Evolutionary conservation across 1,140 invertebrate genomes (phyloP).

Genomic region (Pseudomyrmex flavicornis): DNA sequence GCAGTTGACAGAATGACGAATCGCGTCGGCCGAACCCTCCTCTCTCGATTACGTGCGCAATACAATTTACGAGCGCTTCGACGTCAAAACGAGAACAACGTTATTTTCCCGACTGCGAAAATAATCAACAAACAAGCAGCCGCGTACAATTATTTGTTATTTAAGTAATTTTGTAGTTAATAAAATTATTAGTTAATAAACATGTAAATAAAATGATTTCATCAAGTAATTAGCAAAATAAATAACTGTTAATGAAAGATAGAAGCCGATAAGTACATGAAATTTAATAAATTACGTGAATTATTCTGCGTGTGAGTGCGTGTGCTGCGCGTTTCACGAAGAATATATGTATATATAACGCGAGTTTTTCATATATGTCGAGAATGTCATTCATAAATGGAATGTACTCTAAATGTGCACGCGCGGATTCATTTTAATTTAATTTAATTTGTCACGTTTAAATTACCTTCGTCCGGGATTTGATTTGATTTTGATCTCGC

Average conservation of each 20-base stretch:
- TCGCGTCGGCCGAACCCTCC: conserved; percentile 49
- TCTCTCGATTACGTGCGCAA: background rate
- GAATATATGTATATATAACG: no score
- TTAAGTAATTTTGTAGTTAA: conserved; percentile 1
- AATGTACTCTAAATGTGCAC: no score
- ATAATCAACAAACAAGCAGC: conserved; percentile 13
- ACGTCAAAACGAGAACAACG: background rate
- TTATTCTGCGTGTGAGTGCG: no score
- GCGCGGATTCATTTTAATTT: background rate
- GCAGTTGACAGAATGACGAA: conserved; percentile 60
- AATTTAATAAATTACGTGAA: no score
- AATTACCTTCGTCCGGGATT: background rate
- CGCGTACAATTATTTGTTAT: background rate
- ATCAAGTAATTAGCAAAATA: no score
- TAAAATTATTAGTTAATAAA: background rate
- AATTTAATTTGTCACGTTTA: background rate
- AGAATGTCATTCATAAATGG: no score
- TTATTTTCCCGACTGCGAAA: no score
- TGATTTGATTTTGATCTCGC: background rate
- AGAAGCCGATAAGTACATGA: no score
- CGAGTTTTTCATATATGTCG: no score
- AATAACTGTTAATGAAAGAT: no score
- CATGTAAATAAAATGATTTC: no score
- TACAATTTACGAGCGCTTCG: background rate
- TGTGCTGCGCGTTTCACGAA: no score